Conservation (phyloP, 2,797 vertebrate genomes). For the Scleropages formosus region DNA sequence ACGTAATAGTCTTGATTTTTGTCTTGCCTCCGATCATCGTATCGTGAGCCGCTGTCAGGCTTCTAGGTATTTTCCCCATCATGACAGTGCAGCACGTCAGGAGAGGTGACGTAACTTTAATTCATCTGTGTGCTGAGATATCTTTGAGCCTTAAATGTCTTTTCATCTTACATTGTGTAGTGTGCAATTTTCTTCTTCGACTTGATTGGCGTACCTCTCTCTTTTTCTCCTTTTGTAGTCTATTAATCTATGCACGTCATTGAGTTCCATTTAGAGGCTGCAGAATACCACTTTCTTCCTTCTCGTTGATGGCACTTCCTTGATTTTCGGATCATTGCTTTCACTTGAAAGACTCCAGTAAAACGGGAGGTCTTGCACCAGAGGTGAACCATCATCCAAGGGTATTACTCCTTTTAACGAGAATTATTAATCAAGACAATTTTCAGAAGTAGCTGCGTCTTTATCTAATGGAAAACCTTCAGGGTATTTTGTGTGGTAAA, state of each 20-base stretch:
- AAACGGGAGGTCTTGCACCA: background rate
- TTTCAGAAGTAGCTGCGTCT: constrained; percentile 13
- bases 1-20: background rate
- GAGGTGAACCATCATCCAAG: background rate
- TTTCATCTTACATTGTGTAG: background rate
- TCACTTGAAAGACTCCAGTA: constrained; percentile 12
- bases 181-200: constrained; percentile 1
- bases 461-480: background rate
- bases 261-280: background rate
- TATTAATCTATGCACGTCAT: background rate
- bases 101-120: background rate
- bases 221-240: background rate
- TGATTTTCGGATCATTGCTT: background rate
- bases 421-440: constrained; percentile 9
- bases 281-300: background rate
- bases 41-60: background rate
- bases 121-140: background rate
- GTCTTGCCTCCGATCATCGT: background rate
- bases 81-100: background rate
- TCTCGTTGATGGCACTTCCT: background rate
- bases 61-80: background rate
- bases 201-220: background rate
- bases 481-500: background rate
- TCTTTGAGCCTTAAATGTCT: background rate
- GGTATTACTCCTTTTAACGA: background rate